Base-by-base conservation (phyloP, 2,113 vertebrate genomes). In the Pterocles burchelli region DNA sequence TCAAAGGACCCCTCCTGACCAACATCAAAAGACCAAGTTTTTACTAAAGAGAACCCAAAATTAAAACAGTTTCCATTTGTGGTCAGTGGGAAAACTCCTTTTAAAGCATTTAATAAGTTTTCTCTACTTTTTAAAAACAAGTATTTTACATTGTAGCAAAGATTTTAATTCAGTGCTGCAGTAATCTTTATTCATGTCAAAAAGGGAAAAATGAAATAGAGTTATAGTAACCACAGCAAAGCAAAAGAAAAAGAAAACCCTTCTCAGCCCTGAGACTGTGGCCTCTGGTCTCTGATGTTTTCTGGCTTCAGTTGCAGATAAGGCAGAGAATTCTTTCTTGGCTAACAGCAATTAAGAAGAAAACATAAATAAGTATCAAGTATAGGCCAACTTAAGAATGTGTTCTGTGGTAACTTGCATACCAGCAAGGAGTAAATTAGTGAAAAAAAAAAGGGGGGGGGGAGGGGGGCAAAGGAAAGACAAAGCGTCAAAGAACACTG, bases 1-100 rank as follows among this genome's bases (percentile, higher is more conserved):
- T 93, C 71, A 91, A 96, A 94, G 43, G 63, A 84, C 43, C 43
- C 51, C 20, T 93, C 61, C 67, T 71, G 76, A 90, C n/a, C 36
- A 84, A 91, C 61, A 86, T 88, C 85, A 86, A 86, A 96, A 94
- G 41, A 24, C 5, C 25, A 81, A 88, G 12, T 38, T 96, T 73
- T 70, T 85, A 73, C 59, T 70, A 71, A 82, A 85, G n/a, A 77
- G 29, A 89, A 70, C 17, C 28, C 31, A 29, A 90, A 81, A 68
- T 67, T 76, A 38, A 74, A 88, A 68, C 12, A 62, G 20, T 83
- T 90, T 77, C 48, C 38, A 88, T 78, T 80, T 91, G 63, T 90
- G 71, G 57, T 80, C 82, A 86, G n/a, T 63, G 48, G 13, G 10
- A 55, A 95, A 83, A 24, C 7, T 25, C 18, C 38, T 88, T 51